These are phyloP conservation scores for Drosophila bocqueti DNA, from an alignment of 1,140 invertebrate genomes.

Conservation along the genomic window DNA sequence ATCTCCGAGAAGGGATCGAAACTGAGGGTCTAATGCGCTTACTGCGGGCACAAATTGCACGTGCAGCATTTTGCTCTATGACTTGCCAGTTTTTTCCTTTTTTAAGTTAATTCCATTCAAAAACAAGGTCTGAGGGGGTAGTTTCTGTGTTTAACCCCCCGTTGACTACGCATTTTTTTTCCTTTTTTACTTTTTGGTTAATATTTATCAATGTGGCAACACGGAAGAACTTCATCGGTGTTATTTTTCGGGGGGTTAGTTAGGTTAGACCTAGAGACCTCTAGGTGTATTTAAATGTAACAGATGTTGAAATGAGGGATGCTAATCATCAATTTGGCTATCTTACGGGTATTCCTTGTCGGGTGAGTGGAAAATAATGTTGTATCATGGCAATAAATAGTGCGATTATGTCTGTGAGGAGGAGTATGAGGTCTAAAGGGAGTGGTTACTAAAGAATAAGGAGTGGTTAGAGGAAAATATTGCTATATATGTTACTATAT, in stretches of 20 bases:
- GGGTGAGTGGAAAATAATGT: conserved; percentile 72
- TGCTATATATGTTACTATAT: too few species aligned
- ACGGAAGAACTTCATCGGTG: conserved; percentile 46
- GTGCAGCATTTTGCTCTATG: conserved; percentile 66
- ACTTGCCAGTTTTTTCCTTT: conserved; percentile 46
- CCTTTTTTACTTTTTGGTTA: conserved; percentile 30
- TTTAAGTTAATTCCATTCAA: conserved; percentile 70
- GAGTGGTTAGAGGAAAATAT: neutral
- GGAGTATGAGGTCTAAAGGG: conserved; percentile 4
- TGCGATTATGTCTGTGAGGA: conserved; percentile 58
- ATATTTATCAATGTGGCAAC: conserved; percentile 54
- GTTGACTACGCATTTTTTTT: conserved; percentile 30
- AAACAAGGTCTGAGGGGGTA: conserved; percentile 54
- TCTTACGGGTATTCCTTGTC: conserved; percentile 42
- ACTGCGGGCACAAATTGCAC: conserved; percentile 75
- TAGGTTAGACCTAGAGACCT: conserved; percentile 7
- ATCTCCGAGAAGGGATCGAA: conserved; percentile 37
- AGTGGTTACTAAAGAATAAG: neutral
- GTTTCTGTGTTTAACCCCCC: conserved; percentile 60
- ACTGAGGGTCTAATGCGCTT: conserved; percentile 74
- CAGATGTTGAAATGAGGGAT: conserved; percentile 82
- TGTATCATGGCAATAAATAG: conserved; percentile 84
- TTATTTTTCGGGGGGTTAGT: conserved; percentile 36
- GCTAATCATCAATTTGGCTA: conserved; percentile 66
- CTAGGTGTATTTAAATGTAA: conserved; percentile 78